phyloP scores from a whole-genome alignment of 1,140 invertebrate genomes.

The Pseudomyrmex sp. region DNA sequence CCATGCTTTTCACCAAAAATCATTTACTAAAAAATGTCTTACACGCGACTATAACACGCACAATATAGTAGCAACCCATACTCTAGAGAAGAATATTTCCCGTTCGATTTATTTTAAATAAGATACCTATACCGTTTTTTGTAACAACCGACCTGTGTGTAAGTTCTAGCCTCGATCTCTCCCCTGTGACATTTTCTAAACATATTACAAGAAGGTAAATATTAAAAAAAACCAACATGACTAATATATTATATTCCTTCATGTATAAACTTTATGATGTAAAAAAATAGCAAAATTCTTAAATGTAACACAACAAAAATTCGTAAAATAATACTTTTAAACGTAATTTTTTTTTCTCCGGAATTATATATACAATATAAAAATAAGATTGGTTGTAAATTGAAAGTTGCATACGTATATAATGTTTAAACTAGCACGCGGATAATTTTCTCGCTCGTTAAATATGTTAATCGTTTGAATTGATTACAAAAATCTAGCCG shows the following conservation, averaged over 20 bases:
- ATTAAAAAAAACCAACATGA: too few species aligned
- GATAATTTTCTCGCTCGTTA: not conserved
- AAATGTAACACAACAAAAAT: not conserved
- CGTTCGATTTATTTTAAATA: too few species aligned
- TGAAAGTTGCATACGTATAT: not conserved
- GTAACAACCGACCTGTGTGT: too few species aligned
- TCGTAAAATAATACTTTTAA: not conserved
- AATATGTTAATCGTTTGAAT: conserved; percentile 7
- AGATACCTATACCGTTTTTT: too few species aligned
- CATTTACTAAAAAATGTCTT: too few species aligned
- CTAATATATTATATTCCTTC: too few species aligned
- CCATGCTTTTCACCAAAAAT: too few species aligned
- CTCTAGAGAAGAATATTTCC: too few species aligned
- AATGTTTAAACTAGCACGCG: not conserved
- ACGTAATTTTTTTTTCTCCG: not conserved
- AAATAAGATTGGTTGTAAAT: not conserved
- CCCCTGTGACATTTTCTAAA: not conserved
- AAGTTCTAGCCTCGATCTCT: too few species aligned
- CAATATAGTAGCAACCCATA: too few species aligned
- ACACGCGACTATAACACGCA: too few species aligned
- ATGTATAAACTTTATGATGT: not conserved
- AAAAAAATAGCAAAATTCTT: not conserved
- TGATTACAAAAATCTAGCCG: conserved; percentile 30
- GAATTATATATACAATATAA: not conserved
- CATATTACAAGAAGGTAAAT: not conserved